Evolutionary conservation across 1,140 invertebrate genomes (phyloP).

Genomic region (Cecropterus lyciades): DNA sequence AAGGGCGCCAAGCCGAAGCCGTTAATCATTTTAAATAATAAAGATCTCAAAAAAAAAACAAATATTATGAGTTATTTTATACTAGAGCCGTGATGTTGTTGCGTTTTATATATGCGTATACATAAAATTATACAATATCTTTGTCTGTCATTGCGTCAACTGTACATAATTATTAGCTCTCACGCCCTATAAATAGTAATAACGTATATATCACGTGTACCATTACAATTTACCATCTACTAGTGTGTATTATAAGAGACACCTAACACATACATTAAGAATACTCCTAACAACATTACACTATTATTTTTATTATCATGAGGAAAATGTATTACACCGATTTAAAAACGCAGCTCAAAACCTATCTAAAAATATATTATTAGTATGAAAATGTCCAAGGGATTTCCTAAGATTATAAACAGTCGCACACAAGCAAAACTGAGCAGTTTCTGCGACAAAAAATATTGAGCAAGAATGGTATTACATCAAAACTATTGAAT

Average conservation of each 20-base stretch:
- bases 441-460: not conserved
- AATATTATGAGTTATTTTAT: too few relatives aligned
- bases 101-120: too few relatives aligned
- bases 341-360: constrained; percentile 32
- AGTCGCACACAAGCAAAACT: not conserved
- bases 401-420: constrained; percentile 1
- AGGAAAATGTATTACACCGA: constrained; percentile 26
- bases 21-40: too few relatives aligned
- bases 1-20: too few relatives aligned
- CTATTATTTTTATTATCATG: constrained; percentile 22
- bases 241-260: constrained; percentile 20
- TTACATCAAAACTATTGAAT: not conserved
- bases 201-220: constrained; percentile 23
- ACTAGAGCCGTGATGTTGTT: too few relatives aligned
- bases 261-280: constrained; percentile 18
- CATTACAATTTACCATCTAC: constrained; percentile 20
- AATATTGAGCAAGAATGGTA: constrained; percentile 8
- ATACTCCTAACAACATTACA: constrained; percentile 20
- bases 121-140: too few relatives aligned
- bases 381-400: constrained; percentile 8
- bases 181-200: constrained; percentile 19
- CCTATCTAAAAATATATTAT: constrained; percentile 27
- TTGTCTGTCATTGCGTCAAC: not conserved
- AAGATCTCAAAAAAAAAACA: too few relatives aligned
- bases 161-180: not conserved